phyloP scores from a whole-genome alignment of 2,888 invertebrate genomes.

The Apodemia duryi region DNA sequence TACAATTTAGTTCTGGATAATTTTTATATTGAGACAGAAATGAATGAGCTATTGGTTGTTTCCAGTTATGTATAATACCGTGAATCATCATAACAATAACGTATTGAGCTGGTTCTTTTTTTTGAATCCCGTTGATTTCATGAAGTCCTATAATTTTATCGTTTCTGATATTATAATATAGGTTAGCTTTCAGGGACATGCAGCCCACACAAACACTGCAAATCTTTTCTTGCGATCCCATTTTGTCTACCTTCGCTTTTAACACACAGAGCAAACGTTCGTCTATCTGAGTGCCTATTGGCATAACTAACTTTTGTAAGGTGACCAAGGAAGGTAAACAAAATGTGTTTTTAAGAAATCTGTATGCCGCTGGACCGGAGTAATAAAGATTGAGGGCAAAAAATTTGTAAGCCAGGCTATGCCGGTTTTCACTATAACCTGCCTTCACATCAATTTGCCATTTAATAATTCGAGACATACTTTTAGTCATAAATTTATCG shows the following conservation, averaged over 20 bases:
- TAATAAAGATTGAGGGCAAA: constrained; percentile 32
- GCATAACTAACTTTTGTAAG: constrained; percentile 27
- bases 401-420: constrained; percentile 28
- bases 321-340: constrained; percentile 27
- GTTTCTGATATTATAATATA: constrained; percentile 29
- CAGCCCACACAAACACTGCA: constrained; percentile 30
- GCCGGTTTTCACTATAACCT: constrained; percentile 23
- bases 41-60: constrained; percentile 32
- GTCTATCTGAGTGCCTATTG: constrained; percentile 26
- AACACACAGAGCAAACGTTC: constrained; percentile 27
- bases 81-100: constrained; percentile 29
- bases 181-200: constrained; percentile 28
- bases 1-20: not conserved
- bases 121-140: constrained; percentile 31
- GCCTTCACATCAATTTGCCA: constrained; percentile 28
- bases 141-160: constrained; percentile 32
- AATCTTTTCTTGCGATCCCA: constrained; percentile 29
- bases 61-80: constrained; percentile 33
- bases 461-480: constrained; percentile 29
- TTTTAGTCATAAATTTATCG: constrained; percentile 29
- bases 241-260: constrained; percentile 31
- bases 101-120: constrained; percentile 25
- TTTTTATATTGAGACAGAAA: constrained; percentile 30
- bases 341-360: constrained; percentile 27
- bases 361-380: constrained; percentile 28